Base-by-base conservation (phyloP, 2,888 invertebrate genomes). In the Andrena camellia region DNA sequence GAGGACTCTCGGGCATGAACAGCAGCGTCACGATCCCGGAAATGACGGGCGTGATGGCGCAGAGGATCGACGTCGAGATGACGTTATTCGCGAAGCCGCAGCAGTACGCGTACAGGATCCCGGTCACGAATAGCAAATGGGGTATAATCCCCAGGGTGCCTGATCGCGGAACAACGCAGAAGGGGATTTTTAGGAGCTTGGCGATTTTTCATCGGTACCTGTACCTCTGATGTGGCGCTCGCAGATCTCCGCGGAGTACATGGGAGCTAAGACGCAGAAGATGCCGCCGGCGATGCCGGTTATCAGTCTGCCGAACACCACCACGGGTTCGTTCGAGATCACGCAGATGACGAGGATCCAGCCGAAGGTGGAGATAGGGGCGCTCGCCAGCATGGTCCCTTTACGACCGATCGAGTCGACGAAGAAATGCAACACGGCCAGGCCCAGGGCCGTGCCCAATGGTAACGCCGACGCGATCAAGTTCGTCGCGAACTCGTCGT, bases 1-100 rank as follows among this genome's bases (percentile, higher is more conserved):
- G 95, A 0, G 98, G 98, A 29, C 97, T 96, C 93, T 98, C 98
- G 0, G 98, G 98, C 96, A 98, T 97, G 89, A 97, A 96, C 88
- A 96, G 95, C 94, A 97, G 97, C 5, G 96, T 94, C 42, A 42
- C 4, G 0, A 95, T 82, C 0, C 96, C 96, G 88, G 97, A 97
- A 5, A 97, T 86, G 1, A 97, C 91, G 0, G 98, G 96, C 20
- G 97, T 94, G 2, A 96, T 85, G 0, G 95, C 95, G 89, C 96
- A 97, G 8, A 96, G 93, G 5, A 92, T 59, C 2, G 95, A 94
- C 71, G 95, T 91, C 82, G 90, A 90, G 23, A 96, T 94, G 8
- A 97, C 96, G 87, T 97, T 95, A 10, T 94, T 92, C 72, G 95
- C 87, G 33, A 95, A 91, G 95, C 96, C 33, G 94, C 94, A 0